A percentile compares a stretch with the other conserved stretches of the same genome.
Conservation (phyloP, 1,140 invertebrate genomes). For the Plodia interpunctella region DNA sequence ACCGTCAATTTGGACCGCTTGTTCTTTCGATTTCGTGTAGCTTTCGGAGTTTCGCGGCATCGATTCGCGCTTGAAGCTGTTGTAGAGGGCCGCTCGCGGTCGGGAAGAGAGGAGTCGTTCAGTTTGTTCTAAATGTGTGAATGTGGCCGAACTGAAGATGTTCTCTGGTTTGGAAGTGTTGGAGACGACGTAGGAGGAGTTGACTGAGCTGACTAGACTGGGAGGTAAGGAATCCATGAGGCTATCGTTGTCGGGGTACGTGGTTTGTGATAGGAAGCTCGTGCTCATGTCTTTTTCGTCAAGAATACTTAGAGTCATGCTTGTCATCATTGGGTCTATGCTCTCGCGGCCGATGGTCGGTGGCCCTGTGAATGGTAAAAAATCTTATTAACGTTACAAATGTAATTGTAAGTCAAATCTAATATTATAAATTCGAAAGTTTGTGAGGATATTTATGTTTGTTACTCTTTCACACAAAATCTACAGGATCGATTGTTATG, state of each 20-base stretch:
- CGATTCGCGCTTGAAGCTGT: constrained; percentile 56
- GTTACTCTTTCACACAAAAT: too few relatives aligned
- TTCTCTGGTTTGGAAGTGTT: constrained; percentile 56
- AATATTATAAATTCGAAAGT: too few relatives aligned
- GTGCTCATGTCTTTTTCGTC: constrained; percentile 77
- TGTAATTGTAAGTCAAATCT: too few relatives aligned
- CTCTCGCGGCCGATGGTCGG: constrained; percentile 56
- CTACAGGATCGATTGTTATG: too few relatives aligned
- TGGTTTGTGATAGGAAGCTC: constrained; percentile 73
- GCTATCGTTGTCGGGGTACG: constrained; percentile 68
- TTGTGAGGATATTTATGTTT: too few relatives aligned
- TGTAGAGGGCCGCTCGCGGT: constrained; percentile 53
- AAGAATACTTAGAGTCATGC: constrained; percentile 72
- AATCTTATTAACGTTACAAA: too few relatives aligned
- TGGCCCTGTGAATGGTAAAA: constrained; percentile 32
- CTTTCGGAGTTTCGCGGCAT: constrained; percentile 50
- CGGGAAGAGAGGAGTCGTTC: constrained; percentile 55
- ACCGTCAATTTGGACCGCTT: constrained; percentile 61
- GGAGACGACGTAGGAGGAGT: constrained; percentile 65
- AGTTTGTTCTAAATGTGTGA: constrained; percentile 66
- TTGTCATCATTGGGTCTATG: constrained; percentile 68
- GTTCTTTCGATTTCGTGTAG: constrained; percentile 62
- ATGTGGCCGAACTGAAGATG: constrained; percentile 72
- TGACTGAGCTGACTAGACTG: constrained; percentile 66
- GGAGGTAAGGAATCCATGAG: constrained; percentile 68